A percentile compares a stretch with the other conserved stretches of the same genome.
Conservation (phyloP, 2,888 invertebrate species). For the Melieria omissa region DNA sequence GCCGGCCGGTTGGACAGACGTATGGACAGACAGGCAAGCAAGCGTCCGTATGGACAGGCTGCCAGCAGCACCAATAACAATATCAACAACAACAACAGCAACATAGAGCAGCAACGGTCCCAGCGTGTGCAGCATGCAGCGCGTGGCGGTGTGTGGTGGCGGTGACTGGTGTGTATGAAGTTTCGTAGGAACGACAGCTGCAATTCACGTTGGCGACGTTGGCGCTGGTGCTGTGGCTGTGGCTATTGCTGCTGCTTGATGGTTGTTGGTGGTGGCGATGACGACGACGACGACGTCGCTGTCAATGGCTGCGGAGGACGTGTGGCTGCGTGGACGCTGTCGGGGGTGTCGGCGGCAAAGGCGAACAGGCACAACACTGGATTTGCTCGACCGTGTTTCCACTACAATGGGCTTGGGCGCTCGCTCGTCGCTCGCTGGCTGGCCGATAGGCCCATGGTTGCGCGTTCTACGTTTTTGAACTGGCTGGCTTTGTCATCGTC, state of each 20-base stretch:
- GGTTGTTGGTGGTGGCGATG: constrained; percentile 4
- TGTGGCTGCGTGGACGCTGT: neutral
- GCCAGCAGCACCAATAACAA: constrained; percentile 25
- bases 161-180: neutral
- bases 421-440: constrained; percentile 1
- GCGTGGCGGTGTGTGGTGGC: no score
- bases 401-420: neutral
- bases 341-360: neutral
- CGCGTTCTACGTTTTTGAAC: neutral
- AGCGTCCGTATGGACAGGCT: constrained; percentile 6
- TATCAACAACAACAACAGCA: constrained; percentile 20
- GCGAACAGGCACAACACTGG: neutral
- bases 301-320: constrained; percentile 8
- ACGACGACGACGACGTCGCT: constrained; percentile 23
- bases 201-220: constrained; percentile 26
- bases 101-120: constrained; percentile 12
- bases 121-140: no score
- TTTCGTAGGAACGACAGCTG: constrained; percentile 33
- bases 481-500: no score
- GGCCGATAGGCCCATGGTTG: constrained; percentile 9
- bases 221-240: neutral
- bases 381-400: constrained; percentile 3
- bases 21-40: constrained; percentile 6
- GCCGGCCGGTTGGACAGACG: constrained; percentile 9
- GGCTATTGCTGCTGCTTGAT: neutral